Conservation (phyloP, 2,888 invertebrate genomes). For the Drosophila incognita region DNA sequence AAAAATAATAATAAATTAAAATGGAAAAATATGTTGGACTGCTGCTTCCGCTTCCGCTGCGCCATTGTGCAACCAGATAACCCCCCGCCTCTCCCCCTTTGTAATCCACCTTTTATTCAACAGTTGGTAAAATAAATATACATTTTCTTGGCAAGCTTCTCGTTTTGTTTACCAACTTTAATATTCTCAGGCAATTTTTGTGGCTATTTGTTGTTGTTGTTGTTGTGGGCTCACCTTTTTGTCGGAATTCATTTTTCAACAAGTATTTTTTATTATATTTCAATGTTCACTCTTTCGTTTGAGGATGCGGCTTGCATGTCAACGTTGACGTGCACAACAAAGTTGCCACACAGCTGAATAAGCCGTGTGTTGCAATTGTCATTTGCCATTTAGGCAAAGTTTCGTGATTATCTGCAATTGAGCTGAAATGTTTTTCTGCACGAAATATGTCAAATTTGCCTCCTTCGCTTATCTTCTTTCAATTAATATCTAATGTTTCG, state of each 20-base stretch:
- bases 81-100: conserved; percentile 12
- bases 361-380: conserved; percentile 28
- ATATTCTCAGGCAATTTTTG: not conserved
- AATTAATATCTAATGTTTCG: not conserved
- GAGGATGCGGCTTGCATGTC: conserved; percentile 45
- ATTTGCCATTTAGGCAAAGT: conserved; percentile 18
- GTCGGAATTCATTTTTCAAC: conserved; percentile 48
- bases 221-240: conserved; percentile 20
- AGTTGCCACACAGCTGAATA: conserved; percentile 9
- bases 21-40: conserved; percentile 56
- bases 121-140: conserved; percentile 13
- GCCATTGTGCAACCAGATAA: conserved; percentile 73
- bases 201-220: conserved; percentile 4
- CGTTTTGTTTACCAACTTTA: conserved; percentile 34
- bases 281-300: conserved; percentile 37
- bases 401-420: conserved; percentile 28
- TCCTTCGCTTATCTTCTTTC: not conserved
- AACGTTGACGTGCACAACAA: conserved; percentile 19
- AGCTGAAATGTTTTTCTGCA: not conserved
- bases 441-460: conserved; percentile 9
- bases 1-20: conserved; percentile 28
- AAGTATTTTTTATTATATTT: conserved; percentile 46
- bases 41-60: conserved; percentile 80
- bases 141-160: conserved; percentile 45
- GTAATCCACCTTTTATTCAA: not conserved